Evolutionary conservation across 2,888 invertebrate species (phyloP), one percentile per base, ranked within the genome.

Genomic region (Tenthredo amoena): DNA sequence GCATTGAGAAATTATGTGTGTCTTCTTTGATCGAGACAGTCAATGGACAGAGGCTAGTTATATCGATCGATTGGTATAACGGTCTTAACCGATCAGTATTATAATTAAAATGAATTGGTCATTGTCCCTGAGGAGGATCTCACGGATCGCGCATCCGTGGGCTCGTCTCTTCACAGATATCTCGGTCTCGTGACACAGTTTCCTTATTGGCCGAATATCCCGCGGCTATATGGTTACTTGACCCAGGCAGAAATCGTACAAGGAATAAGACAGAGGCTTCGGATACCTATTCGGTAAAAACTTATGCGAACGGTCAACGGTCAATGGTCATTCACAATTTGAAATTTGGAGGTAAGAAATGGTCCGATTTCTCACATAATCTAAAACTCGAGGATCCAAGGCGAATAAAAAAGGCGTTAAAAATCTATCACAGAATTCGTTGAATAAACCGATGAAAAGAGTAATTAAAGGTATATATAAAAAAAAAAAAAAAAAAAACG

Each of bases 61-160:
- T 87, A 83, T 84, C 84, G 82, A 83, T 84, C 84, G 82, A 81
- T 58, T 40, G 55, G 79, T 62, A 77, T 89, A 89, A 88, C 89
- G 88, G 89, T 88, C 84, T 85, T 86, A 79, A 31, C 84, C 86
- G 87, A 88, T 88, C 86, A 84, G 88, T 86, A 88, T 88, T 89
- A 86, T 89, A 89, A 89, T 89, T 89, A 89, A 88, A 89, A 89
- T 87, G 88, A 89, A 89, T 88, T 87, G 87, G 62, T 88, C 88
- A 89, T 89, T 89, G 89, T 89, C 86, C 86, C 83, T 62, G 82
- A 86, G 84, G 83, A 86, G 86, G 85, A 86, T 86, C 86, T 85
- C 86, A 85, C 86, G 85, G 55, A 74, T 84, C 74, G n/a, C 74
- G n/a, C 82, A 37, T 68, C 68, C 26, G 26, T 68, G 68, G 77